phyloP scores from a whole-genome alignment of 2,888 invertebrate genomes.

The Epinotia nisella region DNA sequence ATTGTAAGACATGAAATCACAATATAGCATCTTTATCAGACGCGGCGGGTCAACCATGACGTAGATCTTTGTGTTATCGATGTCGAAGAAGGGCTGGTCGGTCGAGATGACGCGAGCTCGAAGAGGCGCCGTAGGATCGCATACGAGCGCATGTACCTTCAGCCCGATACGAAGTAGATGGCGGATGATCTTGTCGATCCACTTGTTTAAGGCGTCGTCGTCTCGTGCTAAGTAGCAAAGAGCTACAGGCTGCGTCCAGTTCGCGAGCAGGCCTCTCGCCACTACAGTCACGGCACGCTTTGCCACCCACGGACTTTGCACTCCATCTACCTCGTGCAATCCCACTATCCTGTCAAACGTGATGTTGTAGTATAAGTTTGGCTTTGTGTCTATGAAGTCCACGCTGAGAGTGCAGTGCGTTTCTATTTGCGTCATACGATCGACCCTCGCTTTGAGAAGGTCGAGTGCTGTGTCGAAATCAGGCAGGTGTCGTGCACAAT shows the following conservation, averaged over 20 bases:
- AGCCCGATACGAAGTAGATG: constrained; percentile 14
- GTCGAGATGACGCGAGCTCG: background rate
- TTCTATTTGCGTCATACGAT: constrained; percentile 22
- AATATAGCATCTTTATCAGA: constrained; percentile 26
- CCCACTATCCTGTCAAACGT: constrained; percentile 33
- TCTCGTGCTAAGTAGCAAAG: constrained; percentile 8
- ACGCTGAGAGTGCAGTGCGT: constrained; percentile 29
- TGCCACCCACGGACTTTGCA: constrained; percentile 20
- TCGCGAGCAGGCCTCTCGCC: constrained; percentile 14
- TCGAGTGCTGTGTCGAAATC: constrained; percentile 8
- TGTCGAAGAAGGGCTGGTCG: constrained; percentile 16
- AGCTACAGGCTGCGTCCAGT: constrained; percentile 28
- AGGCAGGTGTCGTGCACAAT: background rate
- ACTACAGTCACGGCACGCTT: constrained; percentile 11
- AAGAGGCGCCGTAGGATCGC: constrained; percentile 4
- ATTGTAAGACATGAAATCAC: constrained; percentile 13
- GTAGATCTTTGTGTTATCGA: constrained; percentile 16
- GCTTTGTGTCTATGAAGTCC: constrained; percentile 4
- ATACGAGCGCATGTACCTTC: constrained; percentile 19
- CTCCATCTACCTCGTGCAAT: constrained; percentile 28
- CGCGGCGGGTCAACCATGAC: constrained; percentile 26
- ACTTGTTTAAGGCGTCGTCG: background rate
- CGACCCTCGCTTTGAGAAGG: constrained; percentile 13
- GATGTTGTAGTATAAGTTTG: constrained; percentile 31
- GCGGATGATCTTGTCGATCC: constrained; percentile 14